Percentiles rank a stretch among this genome's conserved stretches.
phyloP scores from a whole-genome alignment of 2,113 vertebrate species.

The Perca fluviatilis region DNA sequence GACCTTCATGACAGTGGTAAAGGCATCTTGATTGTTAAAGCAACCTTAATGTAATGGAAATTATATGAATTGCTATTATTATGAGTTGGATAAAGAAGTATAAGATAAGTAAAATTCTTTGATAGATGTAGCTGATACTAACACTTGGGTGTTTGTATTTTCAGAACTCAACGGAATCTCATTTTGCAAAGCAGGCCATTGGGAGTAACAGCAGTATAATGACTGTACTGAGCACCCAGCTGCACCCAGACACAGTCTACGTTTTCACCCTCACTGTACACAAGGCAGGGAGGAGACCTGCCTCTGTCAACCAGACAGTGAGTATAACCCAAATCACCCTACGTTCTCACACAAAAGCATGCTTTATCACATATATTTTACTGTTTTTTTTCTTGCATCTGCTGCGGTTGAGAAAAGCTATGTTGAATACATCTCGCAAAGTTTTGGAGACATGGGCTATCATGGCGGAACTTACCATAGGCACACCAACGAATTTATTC shows the following conservation, averaged over 20 bases:
- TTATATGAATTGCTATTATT: background rate
- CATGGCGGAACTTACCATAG: background rate
- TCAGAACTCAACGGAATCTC: slow-evolving; percentile 65
- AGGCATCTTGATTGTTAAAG: slow-evolving; percentile 5
- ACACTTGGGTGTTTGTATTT: slow-evolving; percentile 31
- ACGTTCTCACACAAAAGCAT: background rate
- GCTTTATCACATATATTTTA: background rate
- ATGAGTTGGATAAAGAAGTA: background rate
- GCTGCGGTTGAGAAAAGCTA: background rate
- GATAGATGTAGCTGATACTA: background rate
- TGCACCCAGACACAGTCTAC: slow-evolving; percentile 66
- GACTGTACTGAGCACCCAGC: slow-evolving; percentile 54
- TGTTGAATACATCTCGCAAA: rapidly evolving
- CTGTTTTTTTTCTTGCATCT: background rate
- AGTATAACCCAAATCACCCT: slow-evolving; percentile 45
- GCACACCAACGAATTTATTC: background rate
- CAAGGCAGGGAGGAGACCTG: slow-evolving; percentile 73
- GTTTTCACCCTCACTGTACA: slow-evolving; percentile 80
- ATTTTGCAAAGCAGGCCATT: slow-evolving; percentile 3
- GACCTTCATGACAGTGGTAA: slow-evolving; percentile 73
- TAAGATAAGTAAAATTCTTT: background rate
- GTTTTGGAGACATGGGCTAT: background rate
- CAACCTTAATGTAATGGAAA: background rate
- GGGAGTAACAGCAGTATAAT: slow-evolving; percentile 56
- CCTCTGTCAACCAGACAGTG: slow-evolving; percentile 79